Evolutionary conservation across 2,113 vertebrate genomes (phyloP).

Genomic region (Lepisosteus oculatus): DNA sequence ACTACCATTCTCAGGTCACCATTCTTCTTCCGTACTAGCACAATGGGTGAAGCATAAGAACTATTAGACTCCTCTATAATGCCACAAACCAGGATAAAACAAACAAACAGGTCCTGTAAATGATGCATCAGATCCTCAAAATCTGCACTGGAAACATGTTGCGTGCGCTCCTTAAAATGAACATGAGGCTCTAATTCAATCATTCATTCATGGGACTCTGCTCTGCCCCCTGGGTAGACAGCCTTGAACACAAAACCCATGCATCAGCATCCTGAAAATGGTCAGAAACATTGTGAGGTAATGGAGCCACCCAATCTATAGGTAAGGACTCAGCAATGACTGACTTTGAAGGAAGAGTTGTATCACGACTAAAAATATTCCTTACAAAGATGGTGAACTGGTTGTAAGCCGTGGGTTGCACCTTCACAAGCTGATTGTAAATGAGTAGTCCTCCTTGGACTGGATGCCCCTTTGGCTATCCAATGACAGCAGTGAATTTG

Average conservation of each 20-base stretch:
- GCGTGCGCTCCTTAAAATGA: constrained; percentile 26
- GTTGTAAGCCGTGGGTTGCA: constrained; percentile 11
- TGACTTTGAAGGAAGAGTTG: constrained; percentile 3
- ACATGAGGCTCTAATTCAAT: constrained; percentile 18
- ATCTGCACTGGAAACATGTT: constrained; percentile 23
- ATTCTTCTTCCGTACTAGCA: constrained; percentile 23
- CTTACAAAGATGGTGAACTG: constrained; percentile 8
- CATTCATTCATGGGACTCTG: constrained; percentile 2
- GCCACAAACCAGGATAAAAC: constrained; percentile 9
- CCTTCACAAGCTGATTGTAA: constrained; percentile 17
- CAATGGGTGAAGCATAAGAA: constrained; percentile 27
- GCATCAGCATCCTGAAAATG: constrained; percentile 5
- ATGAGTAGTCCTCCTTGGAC: constrained; percentile 11
- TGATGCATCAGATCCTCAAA: constrained; percentile 26
- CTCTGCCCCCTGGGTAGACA: constrained; percentile 17
- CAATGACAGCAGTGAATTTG: background rate
- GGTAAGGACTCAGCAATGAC: constrained; percentile 23
- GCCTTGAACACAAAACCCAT: constrained; percentile 2
- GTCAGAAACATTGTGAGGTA: constrained; percentile 2
- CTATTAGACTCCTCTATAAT: constrained; percentile 28
- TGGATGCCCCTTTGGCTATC: background rate
- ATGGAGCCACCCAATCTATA: constrained; percentile 16
- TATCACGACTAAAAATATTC: constrained; percentile 9
- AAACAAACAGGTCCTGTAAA: constrained; percentile 2
- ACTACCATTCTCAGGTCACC: constrained; percentile 27